Evolutionary conservation across 2,888 invertebrate genomes (phyloP).

Genomic region (Eupithecia tripunctaria): DNA sequence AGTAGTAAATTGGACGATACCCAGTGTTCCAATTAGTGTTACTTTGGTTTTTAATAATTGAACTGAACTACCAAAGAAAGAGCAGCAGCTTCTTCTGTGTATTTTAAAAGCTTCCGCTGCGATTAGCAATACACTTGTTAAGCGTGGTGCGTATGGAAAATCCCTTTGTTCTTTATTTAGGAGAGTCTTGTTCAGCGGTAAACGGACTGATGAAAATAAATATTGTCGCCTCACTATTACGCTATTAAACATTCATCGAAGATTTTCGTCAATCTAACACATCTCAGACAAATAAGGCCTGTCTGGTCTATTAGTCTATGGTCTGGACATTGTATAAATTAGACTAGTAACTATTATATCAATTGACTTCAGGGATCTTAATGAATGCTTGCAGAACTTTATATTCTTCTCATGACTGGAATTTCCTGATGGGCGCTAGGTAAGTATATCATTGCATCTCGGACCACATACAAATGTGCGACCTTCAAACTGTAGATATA

Average conservation of each 20-base stretch:
- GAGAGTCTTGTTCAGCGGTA: background rate
- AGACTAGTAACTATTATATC: slow-evolving; percentile 27
- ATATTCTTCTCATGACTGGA: slow-evolving; percentile 61
- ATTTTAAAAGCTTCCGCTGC: background rate
- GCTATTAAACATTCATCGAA: slow-evolving; percentile 9
- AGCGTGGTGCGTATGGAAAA: background rate
- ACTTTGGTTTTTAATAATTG: no score
- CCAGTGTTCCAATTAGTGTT: no score
- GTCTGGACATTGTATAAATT: slow-evolving; percentile 25
- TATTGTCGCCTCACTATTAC: background rate
- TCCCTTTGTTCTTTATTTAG: background rate
- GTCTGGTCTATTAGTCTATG: slow-evolving; percentile 18
- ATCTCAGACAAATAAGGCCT: slow-evolving; percentile 19
- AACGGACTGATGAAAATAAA: no score
- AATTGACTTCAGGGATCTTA: slow-evolving; percentile 46
- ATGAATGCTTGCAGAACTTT: slow-evolving; percentile 44
- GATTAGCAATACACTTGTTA: no score
- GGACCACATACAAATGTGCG: slow-evolving; percentile 54
- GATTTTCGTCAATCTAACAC: slow-evolving; percentile 18
- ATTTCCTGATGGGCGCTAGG: slow-evolving; percentile 58
- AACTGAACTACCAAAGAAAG: background rate
- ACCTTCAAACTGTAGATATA: slow-evolving; percentile 49
- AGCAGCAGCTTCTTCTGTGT: background rate
- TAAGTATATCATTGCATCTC: slow-evolving; percentile 52
- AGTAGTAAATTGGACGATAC: no score